phyloP scores from a whole-genome alignment of 2,888 invertebrate species.

The Drosophila diplacantha region DNA sequence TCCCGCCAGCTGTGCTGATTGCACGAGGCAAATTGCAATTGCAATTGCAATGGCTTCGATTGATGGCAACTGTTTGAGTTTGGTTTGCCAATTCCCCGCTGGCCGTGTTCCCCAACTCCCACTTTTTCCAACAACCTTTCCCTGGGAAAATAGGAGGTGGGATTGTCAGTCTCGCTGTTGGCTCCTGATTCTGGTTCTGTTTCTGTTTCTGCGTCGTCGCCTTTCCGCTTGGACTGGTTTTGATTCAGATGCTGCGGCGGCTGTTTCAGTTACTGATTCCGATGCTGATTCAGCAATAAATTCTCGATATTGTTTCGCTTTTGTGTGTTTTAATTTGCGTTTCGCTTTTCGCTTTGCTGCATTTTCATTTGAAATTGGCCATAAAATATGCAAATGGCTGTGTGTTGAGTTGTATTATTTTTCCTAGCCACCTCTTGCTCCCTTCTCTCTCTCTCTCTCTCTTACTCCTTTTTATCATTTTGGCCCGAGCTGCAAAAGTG shows the following conservation, averaged over 20 bases:
- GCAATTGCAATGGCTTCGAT: constrained; percentile 31
- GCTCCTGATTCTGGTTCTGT: constrained; percentile 31
- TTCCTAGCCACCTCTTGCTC: constrained; percentile 1
- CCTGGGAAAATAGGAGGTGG: constrained; percentile 1
- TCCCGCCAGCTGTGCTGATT: constrained; percentile 36
- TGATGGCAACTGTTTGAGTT: constrained; percentile 40
- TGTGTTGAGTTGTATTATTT: constrained; percentile 21
- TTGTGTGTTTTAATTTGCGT: constrained; percentile 51
- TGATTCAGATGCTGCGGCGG: constrained; percentile 22
- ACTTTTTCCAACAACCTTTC: background rate
- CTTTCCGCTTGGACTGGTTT: constrained; percentile 40
- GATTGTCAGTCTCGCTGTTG: constrained; percentile 11
- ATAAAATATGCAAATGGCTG: constrained; percentile 60
- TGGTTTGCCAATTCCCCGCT: constrained; percentile 33
- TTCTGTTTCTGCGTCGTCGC: constrained; percentile 38
- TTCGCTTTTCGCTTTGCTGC: constrained; percentile 52
- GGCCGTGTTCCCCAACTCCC: background rate
- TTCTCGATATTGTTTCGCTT: constrained; percentile 54
- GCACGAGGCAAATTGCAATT: constrained; percentile 31
- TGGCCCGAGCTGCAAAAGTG: constrained; percentile 21
- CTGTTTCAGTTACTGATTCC: constrained; percentile 32
- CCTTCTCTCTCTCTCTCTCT: background rate
- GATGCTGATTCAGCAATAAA: constrained; percentile 49
- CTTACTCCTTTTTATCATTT: background rate
- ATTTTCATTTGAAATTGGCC: constrained; percentile 54